Percentiles rank a stretch among this genome's conserved stretches.
phyloP scores from a whole-genome alignment of 2,888 invertebrate species.

The Blastobasis adustella region DNA sequence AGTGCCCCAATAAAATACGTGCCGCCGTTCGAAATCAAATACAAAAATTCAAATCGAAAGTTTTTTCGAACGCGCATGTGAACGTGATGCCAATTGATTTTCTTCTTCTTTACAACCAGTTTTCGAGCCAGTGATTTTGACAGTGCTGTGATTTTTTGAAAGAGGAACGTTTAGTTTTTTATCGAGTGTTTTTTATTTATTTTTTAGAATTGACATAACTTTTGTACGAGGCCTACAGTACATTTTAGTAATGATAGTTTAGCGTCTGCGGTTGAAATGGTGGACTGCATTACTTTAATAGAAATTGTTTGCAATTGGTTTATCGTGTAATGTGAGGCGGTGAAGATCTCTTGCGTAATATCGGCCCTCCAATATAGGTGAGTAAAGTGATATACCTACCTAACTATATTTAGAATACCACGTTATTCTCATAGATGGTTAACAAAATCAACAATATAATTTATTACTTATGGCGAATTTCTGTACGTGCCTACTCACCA shows the following conservation, averaged over 20 bases:
- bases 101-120: not conserved
- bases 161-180: constrained; percentile 1
- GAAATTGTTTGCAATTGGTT: not conserved
- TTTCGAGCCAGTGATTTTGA: constrained; percentile 12
- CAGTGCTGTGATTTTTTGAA: constrained; percentile 32
- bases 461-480: no score
- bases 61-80: not conserved
- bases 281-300: constrained; percentile 5
- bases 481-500: no score
- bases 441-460: no score
- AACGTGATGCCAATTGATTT: constrained; percentile 2
- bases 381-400: constrained; percentile 13
- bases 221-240: no score
- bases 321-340: constrained; percentile 16
- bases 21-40: constrained; percentile 17
- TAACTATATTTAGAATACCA: no score
- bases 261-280: not conserved
- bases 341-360: constrained; percentile 29
- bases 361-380: constrained; percentile 21
- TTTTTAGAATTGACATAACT: not conserved
- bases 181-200: constrained; percentile 6
- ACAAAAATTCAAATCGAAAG: constrained; percentile 10
- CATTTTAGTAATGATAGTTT: not conserved
- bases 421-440: no score
- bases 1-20: not conserved